phyloP scores from a whole-genome alignment of 2,888 invertebrate genomes.

The Mesorhabditis spiculigera region DNA sequence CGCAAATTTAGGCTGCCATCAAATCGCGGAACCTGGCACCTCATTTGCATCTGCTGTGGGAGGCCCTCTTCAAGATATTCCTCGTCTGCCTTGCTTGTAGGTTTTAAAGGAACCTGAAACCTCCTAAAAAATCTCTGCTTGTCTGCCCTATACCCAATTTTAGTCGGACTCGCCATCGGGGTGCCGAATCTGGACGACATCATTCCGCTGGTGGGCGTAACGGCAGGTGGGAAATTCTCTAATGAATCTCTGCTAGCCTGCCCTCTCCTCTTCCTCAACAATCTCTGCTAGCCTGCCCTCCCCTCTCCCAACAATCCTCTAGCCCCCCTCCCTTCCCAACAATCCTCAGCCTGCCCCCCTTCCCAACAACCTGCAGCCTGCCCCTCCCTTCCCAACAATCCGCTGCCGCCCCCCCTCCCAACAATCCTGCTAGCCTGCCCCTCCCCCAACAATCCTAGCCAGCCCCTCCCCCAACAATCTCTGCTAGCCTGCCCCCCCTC shows the following conservation, averaged over 20 bases:
- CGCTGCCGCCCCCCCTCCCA: too few species aligned
- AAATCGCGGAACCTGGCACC: conserved; percentile 60
- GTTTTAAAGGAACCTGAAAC: conserved; percentile 59
- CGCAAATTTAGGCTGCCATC: neutral
- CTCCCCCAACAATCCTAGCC: neutral
- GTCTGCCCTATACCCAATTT: conserved; percentile 12
- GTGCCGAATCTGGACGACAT: conserved; percentile 55
- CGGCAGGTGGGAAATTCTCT: conserved; percentile 52
- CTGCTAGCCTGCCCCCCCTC: neutral
- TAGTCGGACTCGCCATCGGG: conserved; percentile 47
- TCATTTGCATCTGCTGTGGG: conserved; percentile 68
- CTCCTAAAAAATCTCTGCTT: conserved; percentile 5
- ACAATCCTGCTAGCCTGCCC: too few species aligned
- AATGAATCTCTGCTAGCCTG: neutral
- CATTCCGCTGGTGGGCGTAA: conserved; percentile 54
- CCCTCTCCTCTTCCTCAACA: neutral
- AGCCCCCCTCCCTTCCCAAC: neutral
- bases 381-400: neutral
- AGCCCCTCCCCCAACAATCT: neutral
- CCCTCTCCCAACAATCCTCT: neutral
- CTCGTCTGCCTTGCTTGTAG: conserved; percentile 80
- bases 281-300: neutral
- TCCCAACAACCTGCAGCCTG: neutral
- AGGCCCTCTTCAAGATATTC: conserved; percentile 71
- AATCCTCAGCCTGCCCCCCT: neutral